Evolutionary conservation across 1,140 invertebrate genomes (phyloP).

Genomic region (Drosophila bocki): DNA sequence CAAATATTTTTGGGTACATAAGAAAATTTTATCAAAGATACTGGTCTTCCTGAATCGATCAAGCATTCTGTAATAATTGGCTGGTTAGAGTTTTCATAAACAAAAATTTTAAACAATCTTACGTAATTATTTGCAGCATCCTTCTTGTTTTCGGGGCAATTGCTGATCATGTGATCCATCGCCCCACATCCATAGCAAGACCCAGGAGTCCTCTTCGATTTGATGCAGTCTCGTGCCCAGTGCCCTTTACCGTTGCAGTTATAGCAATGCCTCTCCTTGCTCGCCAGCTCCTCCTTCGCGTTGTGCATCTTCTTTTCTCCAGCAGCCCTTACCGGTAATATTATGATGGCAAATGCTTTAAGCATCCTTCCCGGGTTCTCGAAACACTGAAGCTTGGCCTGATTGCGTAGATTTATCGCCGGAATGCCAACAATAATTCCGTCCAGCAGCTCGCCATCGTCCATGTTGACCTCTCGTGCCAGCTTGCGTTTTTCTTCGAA

Average conservation of each 20-base stretch:
- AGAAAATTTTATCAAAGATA: neutral
- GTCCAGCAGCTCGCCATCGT: neutral
- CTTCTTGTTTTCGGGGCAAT: neutral
- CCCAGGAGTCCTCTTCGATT: neutral
- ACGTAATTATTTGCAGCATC: neutral
- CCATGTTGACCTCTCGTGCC: neutral
- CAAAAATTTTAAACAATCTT: neutral
- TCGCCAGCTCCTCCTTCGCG: neutral
- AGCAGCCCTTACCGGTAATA: neutral
- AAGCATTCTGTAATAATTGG: conserved; percentile 1
- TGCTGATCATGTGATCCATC: neutral
- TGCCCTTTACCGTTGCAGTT: neutral
- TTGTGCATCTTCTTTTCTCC: neutral
- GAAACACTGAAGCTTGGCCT: neutral
- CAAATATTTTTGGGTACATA: neutral
- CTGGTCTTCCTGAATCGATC: neutral
- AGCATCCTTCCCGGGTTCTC: neutral
- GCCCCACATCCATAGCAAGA: neutral
- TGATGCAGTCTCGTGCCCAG: neutral
- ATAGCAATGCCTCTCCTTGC: neutral
- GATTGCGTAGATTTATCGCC: neutral
- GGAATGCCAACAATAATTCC: neutral
- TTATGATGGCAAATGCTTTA: conserved; percentile 1
- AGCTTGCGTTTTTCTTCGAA: neutral
- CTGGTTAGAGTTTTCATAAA: neutral